These are phyloP conservation scores for Euproctis similis DNA, from an alignment of 2,888 invertebrate genomes.

Conservation along the genomic window DNA sequence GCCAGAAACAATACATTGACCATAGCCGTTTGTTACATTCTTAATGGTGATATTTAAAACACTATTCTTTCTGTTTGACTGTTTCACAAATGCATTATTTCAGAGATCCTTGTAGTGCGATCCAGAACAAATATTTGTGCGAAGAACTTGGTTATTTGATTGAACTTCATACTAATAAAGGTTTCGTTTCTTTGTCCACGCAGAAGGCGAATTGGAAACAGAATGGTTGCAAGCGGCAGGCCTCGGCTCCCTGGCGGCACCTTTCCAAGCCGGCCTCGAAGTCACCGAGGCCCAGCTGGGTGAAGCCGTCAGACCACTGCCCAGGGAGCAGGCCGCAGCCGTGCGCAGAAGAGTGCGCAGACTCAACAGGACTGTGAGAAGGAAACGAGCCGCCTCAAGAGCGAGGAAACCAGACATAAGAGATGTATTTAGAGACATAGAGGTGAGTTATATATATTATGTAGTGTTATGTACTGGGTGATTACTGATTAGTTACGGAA, in stretches of 20 bases:
- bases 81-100: too few species aligned
- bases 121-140: too few species aligned
- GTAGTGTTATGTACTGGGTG: not conserved
- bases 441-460: too few species aligned
- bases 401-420: conserved; percentile 87
- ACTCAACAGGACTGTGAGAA: conserved; percentile 84
- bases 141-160: too few species aligned
- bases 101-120: too few species aligned
- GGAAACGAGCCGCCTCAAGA: conserved; percentile 68
- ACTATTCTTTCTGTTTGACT: too few species aligned
- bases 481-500: not conserved
- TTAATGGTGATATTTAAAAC: too few species aligned
- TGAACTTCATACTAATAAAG: too few species aligned
- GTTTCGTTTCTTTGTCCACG: conserved; percentile 25
- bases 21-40: too few species aligned
- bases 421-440: conserved; percentile 88
- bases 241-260: conserved; percentile 80
- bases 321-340: conserved; percentile 85
- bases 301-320: conserved; percentile 76
- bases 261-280: conserved; percentile 81
- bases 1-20: too few species aligned
- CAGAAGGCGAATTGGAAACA: conserved; percentile 86
- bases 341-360: conserved; percentile 83
- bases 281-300: conserved; percentile 80
- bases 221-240: conserved; percentile 86